Evolutionary conservation across 2,888 invertebrate genomes (phyloP).

Genomic region (Lasiommata megera): DNA sequence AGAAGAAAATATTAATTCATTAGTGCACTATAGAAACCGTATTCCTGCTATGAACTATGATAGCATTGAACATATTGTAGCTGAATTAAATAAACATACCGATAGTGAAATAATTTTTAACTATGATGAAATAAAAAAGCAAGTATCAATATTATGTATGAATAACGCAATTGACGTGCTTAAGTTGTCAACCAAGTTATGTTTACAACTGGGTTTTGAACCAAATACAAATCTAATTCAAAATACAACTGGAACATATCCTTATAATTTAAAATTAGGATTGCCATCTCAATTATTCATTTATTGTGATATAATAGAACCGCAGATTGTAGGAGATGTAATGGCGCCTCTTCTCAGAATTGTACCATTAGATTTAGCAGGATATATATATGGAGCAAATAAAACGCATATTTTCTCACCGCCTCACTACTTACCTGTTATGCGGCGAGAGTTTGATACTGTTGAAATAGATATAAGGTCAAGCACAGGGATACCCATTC

Average conservation of each 20-base stretch:
- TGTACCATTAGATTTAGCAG: constrained; percentile 24
- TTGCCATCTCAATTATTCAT: too few relatives aligned
- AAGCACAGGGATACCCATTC: constrained; percentile 36
- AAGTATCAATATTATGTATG: background rate
- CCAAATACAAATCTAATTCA: too few relatives aligned
- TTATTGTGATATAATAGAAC: too few relatives aligned
- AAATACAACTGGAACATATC: too few relatives aligned
- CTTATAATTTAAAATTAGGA: too few relatives aligned
- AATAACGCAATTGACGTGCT: background rate
- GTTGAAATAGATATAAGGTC: too few relatives aligned
- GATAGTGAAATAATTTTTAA: background rate
- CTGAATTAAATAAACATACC: background rate
- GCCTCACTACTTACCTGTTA: constrained; percentile 38
- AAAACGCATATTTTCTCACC: constrained; percentile 20
- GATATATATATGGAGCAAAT: constrained; percentile 35
- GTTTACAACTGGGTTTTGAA: too few relatives aligned
- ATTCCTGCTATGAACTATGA: constrained; percentile 4
- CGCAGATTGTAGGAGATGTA: background rate
- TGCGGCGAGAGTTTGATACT: constrained; percentile 41
- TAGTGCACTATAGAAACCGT: too few relatives aligned
- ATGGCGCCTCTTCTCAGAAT: background rate
- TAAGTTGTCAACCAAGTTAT: background rate
- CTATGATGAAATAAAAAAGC: too few relatives aligned
- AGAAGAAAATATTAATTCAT: background rate
- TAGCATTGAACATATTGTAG: background rate